Conservation (phyloP, 2,888 invertebrate genomes). For the Hirtodrosophila histrioides region DNA sequence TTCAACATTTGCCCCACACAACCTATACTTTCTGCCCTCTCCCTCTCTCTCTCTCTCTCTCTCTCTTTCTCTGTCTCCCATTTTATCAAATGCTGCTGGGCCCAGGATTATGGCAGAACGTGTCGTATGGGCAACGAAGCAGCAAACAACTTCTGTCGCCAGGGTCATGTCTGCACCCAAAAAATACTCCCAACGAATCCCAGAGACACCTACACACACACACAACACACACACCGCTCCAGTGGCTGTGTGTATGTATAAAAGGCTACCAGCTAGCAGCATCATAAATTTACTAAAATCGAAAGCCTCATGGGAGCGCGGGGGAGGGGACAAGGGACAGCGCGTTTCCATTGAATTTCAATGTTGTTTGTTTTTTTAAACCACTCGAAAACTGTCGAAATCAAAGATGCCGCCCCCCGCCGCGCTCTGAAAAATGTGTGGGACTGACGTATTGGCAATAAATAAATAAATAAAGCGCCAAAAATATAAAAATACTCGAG, state of each 20-base stretch:
- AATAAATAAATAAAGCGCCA: conserved; percentile 41
- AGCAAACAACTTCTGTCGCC: conserved; percentile 59
- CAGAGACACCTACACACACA: conserved; percentile 1
- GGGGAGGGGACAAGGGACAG: neutral
- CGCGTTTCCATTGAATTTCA: conserved; percentile 61
- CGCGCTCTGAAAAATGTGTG: conserved; percentile 14
- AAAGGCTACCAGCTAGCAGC: conserved; percentile 19
- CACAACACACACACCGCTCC: neutral
- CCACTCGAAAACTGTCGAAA: conserved; percentile 58
- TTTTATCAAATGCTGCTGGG: conserved; percentile 44
- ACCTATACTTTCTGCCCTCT: neutral
- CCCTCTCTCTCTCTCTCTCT: neutral
- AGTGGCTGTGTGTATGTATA: neutral
- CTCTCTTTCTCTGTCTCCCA: conserved; percentile 26
- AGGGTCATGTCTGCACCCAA: conserved; percentile 41
- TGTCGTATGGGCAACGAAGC: conserved; percentile 64
- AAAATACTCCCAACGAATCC: conserved; percentile 18
- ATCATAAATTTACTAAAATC: conserved; percentile 64
- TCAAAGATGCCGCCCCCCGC: conserved; percentile 41
- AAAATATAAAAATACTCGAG: conserved; percentile 45
- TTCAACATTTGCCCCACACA: conserved; percentile 55
- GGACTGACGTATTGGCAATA: conserved; percentile 53
- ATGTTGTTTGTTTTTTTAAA: conserved; percentile 40
- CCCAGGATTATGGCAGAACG: conserved; percentile 48
- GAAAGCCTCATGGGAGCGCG: conserved; percentile 45